These are phyloP conservation scores for Zapornia atra DNA, from an alignment of 2,113 vertebrate species.

Conservation along the genomic window DNA sequence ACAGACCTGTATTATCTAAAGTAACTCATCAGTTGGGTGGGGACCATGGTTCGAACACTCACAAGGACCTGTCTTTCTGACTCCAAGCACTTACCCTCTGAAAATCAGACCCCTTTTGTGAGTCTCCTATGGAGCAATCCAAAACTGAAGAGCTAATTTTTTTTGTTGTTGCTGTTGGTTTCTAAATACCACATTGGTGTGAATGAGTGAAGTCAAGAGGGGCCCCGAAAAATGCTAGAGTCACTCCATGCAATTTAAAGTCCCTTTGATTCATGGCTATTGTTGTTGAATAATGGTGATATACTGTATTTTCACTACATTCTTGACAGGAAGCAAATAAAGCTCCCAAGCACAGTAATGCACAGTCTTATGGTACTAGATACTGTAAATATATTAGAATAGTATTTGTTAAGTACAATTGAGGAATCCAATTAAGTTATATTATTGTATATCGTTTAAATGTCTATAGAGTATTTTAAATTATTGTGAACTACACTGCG, in stretches of 20 bases:
- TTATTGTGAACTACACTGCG: slow-evolving; percentile 81
- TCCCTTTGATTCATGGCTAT: slow-evolving; percentile 8
- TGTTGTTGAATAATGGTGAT: slow-evolving; percentile 7
- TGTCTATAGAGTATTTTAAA: slow-evolving; percentile 82
- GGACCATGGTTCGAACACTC: background rate
- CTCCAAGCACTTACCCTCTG: background rate
- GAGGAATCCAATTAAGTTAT: slow-evolving; percentile 81
- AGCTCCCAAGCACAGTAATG: slow-evolving; percentile 58
- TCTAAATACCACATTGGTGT: background rate
- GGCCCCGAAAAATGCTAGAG: background rate
- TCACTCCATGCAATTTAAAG: background rate
- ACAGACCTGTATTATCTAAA: background rate
- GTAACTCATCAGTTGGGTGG: background rate
- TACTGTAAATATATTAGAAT: slow-evolving; percentile 71
- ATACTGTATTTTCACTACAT: slow-evolving; percentile 48
- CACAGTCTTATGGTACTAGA: slow-evolving; percentile 57
- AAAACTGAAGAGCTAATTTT: background rate
- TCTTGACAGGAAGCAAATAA: slow-evolving; percentile 58
- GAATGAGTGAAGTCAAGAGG: background rate
- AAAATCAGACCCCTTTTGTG: background rate
- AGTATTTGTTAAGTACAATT: slow-evolving; percentile 64
- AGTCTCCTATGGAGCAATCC: background rate
- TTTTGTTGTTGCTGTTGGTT: background rate
- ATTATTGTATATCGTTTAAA: slow-evolving; percentile 78
- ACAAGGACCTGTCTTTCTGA: background rate